Evolutionary conservation across 2,888 invertebrate species (phyloP).

Genomic region (Anticlea derivata): DNA sequence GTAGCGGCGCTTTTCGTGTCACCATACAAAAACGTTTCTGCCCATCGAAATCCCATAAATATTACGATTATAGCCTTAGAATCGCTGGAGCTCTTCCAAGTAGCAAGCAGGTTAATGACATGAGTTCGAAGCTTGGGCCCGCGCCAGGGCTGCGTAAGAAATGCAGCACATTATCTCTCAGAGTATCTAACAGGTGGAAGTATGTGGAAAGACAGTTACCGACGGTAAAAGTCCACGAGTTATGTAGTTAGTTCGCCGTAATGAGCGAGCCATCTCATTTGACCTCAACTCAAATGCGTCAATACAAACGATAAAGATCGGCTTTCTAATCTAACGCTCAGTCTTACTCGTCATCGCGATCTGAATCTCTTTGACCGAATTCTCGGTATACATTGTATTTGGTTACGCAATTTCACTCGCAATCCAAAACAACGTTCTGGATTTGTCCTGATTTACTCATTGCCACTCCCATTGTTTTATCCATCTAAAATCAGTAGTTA

Average conservation of each 20-base stretch:
- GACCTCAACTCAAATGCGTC: background rate
- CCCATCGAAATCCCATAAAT: constrained; percentile 42
- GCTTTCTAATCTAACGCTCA: background rate
- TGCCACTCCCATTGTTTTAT: too few species aligned
- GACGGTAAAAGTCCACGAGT: background rate
- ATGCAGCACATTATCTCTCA: constrained; percentile 33
- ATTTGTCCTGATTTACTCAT: too few species aligned
- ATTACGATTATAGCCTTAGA: constrained; percentile 40
- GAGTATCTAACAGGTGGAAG: constrained; percentile 31
- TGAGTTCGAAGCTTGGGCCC: constrained; percentile 38
- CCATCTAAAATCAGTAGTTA: too few species aligned
- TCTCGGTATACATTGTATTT: too few species aligned
- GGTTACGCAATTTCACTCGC: too few species aligned
- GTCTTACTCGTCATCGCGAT: too few species aligned
- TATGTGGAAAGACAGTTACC: constrained; percentile 11
- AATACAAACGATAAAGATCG: background rate
- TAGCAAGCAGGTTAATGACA: constrained; percentile 45
- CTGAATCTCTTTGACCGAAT: too few species aligned
- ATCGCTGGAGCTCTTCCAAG: constrained; percentile 44
- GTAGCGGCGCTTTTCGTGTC: background rate
- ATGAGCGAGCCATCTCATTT: background rate
- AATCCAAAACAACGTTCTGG: too few species aligned
- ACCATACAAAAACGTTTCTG: constrained; percentile 8
- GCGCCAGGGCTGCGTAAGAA: constrained; percentile 31
- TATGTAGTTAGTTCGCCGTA: background rate